Evolutionary conservation across 2,113 vertebrate species (phyloP).

Genomic region (Cricetomys ansorgei): DNA sequence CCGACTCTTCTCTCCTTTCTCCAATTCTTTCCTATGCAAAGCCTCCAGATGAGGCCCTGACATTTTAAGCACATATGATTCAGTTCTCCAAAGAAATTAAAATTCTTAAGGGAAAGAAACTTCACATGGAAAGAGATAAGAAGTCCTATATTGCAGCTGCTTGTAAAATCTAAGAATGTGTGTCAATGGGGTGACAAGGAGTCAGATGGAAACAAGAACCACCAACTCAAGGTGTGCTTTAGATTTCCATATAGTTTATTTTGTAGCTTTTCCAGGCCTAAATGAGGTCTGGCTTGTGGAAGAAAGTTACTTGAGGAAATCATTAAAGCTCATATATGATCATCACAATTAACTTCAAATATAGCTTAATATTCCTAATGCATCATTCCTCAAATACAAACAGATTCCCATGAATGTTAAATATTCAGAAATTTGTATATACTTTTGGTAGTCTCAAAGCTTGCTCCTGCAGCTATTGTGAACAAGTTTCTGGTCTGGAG

Average conservation of each 20-base stretch:
- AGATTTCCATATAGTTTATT: background rate
- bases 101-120: slow-evolving; percentile 24
- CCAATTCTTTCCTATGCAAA: background rate
- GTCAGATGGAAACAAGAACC: slow-evolving; percentile 55
- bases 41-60: background rate
- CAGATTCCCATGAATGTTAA: background rate
- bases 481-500: background rate
- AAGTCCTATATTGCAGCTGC: slow-evolving; percentile 39
- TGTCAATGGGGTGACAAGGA: slow-evolving; percentile 57
- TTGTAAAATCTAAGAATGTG: slow-evolving; percentile 47
- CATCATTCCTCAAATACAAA: background rate
- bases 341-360: background rate
- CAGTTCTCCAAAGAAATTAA: slow-evolving; percentile 50
- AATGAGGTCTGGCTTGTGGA: background rate
- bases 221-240: slow-evolving; percentile 43
- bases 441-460: background rate
- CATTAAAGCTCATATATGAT: background rate
- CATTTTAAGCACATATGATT: slow-evolving; percentile 41
- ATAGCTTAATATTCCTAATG: background rate
- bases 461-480: background rate
- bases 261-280: slow-evolving; percentile 24
- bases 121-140: background rate
- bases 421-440: background rate
- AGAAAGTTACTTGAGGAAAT: background rate
- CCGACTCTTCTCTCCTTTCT: background rate